Percentiles rank a stretch among this genome's conserved stretches.
Evolutionary conservation across 2,797 vertebrate genomes (phyloP).

Genomic region (Sebastiscus albofasciatus): DNA sequence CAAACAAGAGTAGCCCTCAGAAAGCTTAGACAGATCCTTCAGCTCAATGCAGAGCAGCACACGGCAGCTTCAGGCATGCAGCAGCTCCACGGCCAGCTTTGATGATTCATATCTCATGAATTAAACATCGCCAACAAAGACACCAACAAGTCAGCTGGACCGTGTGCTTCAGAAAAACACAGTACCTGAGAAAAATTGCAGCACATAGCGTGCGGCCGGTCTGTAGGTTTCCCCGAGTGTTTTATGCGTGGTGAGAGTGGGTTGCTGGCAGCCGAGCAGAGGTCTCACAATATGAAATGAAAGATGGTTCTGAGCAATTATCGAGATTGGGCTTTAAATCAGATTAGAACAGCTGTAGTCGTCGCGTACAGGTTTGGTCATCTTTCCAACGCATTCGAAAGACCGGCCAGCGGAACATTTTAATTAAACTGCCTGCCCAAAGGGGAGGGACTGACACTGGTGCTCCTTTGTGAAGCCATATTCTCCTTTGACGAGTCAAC

Average conservation of each 20-base stretch:
- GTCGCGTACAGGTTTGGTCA: constrained; percentile 13
- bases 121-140: constrained; percentile 62
- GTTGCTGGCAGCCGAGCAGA: constrained; percentile 9
- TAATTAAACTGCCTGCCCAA: constrained; percentile 45
- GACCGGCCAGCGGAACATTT: constrained; percentile 8
- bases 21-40: constrained; percentile 38
- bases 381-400: constrained; percentile 40
- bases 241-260: neutral
- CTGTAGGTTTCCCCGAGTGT: neutral
- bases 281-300: constrained; percentile 14
- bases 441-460: constrained; percentile 8
- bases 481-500: neutral
- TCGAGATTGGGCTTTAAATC: constrained; percentile 44
- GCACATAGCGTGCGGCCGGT: constrained; percentile 8
- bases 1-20: constrained; percentile 36
- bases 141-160: constrained; percentile 56
- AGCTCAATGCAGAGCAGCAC: constrained; percentile 22
- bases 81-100: constrained; percentile 28
- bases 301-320: constrained; percentile 50
- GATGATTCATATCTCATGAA: constrained; percentile 72
- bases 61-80: constrained; percentile 43
- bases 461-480: neutral
- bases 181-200: constrained; percentile 47
- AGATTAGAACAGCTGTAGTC: constrained; percentile 38
- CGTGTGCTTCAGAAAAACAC: constrained; percentile 11